A percentile compares a stretch with the other conserved stretches of the same genome.
Conservation (phyloP, 2,113 vertebrate genomes). For the Corydoras maculifer region DNA sequence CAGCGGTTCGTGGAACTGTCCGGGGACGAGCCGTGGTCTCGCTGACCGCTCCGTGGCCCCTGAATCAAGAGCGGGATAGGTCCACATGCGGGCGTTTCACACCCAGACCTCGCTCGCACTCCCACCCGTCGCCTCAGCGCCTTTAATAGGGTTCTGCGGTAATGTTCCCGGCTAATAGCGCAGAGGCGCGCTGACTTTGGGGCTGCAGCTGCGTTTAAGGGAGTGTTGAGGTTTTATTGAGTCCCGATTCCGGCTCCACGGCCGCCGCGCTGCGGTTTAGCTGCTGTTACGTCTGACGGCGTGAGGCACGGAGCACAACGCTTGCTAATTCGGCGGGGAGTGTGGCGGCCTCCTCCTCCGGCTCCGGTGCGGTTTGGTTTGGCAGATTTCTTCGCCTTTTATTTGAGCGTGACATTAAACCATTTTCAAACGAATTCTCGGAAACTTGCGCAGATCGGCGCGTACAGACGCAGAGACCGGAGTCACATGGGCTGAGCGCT, state of each 20-base stretch:
- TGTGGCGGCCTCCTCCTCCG: background rate
- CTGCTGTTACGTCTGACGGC: slow-evolving; percentile 6
- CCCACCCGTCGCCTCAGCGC: slow-evolving; percentile 38
- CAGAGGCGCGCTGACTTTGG: background rate
- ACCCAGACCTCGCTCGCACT: slow-evolving; percentile 21
- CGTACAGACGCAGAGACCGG: too few species aligned
- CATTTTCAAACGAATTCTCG: background rate
- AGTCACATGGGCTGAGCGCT: too few species aligned
- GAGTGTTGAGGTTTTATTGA: slow-evolving; percentile 29
- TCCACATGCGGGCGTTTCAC: slow-evolving; percentile 51
- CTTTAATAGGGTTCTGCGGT: slow-evolving; percentile 36
- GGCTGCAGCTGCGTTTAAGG: slow-evolving; percentile 9
- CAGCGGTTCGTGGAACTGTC: too few species aligned
- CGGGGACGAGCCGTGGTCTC: too few species aligned
- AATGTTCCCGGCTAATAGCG: slow-evolving; percentile 23
- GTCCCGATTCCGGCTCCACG: slow-evolving; percentile 23
- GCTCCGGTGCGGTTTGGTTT: background rate
- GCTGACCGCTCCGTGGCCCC: slow-evolving; percentile 28
- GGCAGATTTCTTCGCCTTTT: background rate
- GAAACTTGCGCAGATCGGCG: too few species aligned
- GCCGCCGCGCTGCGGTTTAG: slow-evolving; percentile 12
- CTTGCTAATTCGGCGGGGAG: background rate
- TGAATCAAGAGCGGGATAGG: slow-evolving; percentile 30
- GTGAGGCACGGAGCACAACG: slow-evolving; percentile 14
- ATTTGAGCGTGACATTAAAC: background rate